Base-by-base conservation (phyloP, 2,113 vertebrate genomes). In the Oostethus manadensis region DNA sequence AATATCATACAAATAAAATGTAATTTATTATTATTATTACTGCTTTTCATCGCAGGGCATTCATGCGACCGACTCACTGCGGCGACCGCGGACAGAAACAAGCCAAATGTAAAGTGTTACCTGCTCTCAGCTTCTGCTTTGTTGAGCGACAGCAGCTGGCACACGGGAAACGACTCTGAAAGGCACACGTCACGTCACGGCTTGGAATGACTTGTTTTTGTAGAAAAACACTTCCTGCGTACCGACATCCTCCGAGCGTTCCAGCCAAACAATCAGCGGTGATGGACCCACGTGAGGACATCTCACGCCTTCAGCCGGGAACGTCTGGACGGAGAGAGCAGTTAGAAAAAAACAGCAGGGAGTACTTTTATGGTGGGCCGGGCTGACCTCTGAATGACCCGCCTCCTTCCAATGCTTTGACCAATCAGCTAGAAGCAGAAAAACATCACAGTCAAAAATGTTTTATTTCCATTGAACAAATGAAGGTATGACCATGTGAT, bases 161-260 rank as follows among this genome's bases (percentile, higher is more conserved):
- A 10, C 9, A 51, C 9, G 3, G 50, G 50, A 33, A 51, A 51
- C 15, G 23, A 9, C 26, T 51, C 50, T 51, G 17, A 51, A 51
- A 9, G 3, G 17, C 16, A 29, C 22, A 51, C 16, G 17, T 16
- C 49, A 26, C 20, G 14, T 51, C 23, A 51, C 3, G 23, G 26
- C 23, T 29, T 2, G 4, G 14, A 51, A 51, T 26, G 7, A 29
- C 15, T 42, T 40, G 1, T 40, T 42, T 42, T 42, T 42, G 38
- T 14, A 14, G 38, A 42, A 11, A 14, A 42, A 14, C 38, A 14
- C 13, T 42, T 40, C 13, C 13, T 42, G 50, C 50, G 9, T 33
- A 51, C 78, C 78, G 1, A 75, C 38, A 10, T 80, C 74, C 26
- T 80, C 71, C 0, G 64, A 62, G 22, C 8, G 26, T 59, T 80